Base-by-base conservation (phyloP, 2,797 vertebrate species). In the Lates japonicus region DNA sequence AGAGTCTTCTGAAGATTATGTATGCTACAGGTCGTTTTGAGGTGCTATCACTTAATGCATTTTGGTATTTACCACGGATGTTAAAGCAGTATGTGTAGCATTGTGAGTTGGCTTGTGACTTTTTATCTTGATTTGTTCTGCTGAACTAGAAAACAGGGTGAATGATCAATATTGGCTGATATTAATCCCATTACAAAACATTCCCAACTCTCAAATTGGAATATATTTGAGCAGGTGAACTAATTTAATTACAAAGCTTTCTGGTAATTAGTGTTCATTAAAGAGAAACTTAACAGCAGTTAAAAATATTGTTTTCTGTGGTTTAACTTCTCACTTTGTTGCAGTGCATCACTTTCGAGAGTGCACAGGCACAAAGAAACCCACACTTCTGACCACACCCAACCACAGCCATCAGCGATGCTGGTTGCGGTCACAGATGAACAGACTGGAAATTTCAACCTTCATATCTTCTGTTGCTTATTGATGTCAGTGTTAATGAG, bases 271-370 rank as follows among this genome's bases (percentile, higher is more conserved):
- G 22, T 25, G 3, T n/a, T 49, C 11, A 13, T 25, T 64, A 13
- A 59, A 76, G 22, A 76, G 20, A 9, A 31, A 69, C 16, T 31
- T 25, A 46, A 67, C 16, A 60, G 14, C 3, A 37, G n/a, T 20
- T 51, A 3, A 52, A 54, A n/a, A 62, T 2, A 20, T 62, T 46
- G 10, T 69, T n/a, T 22, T 22, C 51, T 44, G 20, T 57, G 17
- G 42, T 66, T 35, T 60, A 16, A 51, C 49, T 29, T 54, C 51
- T 25, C n/a, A 54, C 2, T 11, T 69, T 61, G 48, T 67, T 48
- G 62, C 29, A 54, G 12, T 29, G n/a, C 59, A 74, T 79, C 44
- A 51, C n/a, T 7, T 5, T 16, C 5, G 44, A 48, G 5, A 35
- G 58, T 51, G 49, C 11, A 51, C 7, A 51, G 9, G 49, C 22